Evolutionary conservation across 2,113 vertebrate species (phyloP).

Genomic region (Ctenomys sociabilis): DNA sequence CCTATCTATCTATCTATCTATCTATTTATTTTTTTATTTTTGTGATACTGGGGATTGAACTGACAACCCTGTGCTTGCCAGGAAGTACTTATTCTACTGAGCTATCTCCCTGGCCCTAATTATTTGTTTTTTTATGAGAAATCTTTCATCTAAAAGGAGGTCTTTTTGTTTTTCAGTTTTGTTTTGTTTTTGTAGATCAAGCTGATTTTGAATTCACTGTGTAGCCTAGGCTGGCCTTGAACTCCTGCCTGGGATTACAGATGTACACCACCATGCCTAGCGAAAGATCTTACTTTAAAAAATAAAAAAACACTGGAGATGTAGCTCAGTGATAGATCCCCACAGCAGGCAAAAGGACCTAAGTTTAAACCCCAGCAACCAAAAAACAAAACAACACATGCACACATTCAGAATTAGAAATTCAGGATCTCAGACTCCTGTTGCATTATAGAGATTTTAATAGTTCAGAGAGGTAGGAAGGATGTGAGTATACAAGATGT

Average conservation of each 20-base stretch:
- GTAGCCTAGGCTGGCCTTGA: not conserved
- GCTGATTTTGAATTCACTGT: not conserved
- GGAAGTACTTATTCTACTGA: no score
- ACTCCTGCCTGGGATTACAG: not conserved
- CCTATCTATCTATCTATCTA: no score
- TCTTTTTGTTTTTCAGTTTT: not conserved
- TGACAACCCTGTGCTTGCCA: no score
- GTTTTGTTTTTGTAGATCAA: not conserved
- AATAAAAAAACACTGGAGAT: not conserved
- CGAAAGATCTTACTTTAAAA: not conserved
- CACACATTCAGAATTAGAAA: constrained; percentile 24
- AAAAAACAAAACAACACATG: not conserved
- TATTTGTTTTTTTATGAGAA: constrained; percentile 47
- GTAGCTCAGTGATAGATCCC: not conserved
- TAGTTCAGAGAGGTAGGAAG: not conserved
- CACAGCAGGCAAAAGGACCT: not conserved
- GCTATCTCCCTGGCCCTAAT: no score
- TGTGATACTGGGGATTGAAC: no score
- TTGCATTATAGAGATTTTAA: constrained; percentile 32
- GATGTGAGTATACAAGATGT: not conserved
- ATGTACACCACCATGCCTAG: not conserved
- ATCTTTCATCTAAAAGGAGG: constrained; percentile 40
- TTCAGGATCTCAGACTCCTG: not conserved
- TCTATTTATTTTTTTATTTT: no score
- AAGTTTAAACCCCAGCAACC: not conserved